These are phyloP conservation scores for Hemiprocne comata DNA, from an alignment of 2,113 vertebrate genomes.

Conservation along the genomic window DNA sequence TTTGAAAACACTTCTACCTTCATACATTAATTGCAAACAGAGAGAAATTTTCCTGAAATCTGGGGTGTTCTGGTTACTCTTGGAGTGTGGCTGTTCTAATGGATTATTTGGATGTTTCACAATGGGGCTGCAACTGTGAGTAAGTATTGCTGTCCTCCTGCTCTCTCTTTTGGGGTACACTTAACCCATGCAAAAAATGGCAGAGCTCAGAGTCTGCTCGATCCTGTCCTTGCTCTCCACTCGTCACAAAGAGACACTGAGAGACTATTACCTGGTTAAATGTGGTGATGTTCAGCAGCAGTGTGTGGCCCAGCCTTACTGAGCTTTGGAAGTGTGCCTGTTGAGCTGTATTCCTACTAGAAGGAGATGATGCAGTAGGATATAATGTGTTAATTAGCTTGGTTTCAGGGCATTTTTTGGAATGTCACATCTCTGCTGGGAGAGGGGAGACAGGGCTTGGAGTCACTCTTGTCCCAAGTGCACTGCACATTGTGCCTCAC, in stretches of 20 bases:
- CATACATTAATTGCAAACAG: not conserved
- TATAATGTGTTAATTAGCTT: not conserved
- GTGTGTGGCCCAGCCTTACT: not conserved
- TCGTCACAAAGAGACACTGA: not conserved
- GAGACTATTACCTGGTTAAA: not conserved
- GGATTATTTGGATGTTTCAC: not conserved
- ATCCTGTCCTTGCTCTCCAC: not conserved
- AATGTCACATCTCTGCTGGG: not conserved
- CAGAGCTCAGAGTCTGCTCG: not conserved
- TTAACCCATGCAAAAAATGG: not conserved
- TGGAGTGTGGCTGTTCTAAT: not conserved
- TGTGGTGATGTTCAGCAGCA: not conserved
- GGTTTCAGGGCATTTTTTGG: not conserved
- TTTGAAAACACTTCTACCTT: conserved; percentile 37
- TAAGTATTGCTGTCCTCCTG: not conserved
- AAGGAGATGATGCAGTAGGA: not conserved
- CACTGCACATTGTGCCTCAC: not conserved
- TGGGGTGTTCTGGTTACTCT: not conserved
- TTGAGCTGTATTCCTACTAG: not conserved
- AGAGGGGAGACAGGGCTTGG: not conserved
- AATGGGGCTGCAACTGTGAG: not conserved
- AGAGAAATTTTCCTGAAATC: not conserved
- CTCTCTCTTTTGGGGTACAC: not conserved
- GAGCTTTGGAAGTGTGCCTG: not conserved
- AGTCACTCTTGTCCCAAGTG: not conserved